These are phyloP conservation scores for Microhierax caerulescens DNA, from an alignment of 2,797 vertebrate species.

Conservation along the genomic window DNA sequence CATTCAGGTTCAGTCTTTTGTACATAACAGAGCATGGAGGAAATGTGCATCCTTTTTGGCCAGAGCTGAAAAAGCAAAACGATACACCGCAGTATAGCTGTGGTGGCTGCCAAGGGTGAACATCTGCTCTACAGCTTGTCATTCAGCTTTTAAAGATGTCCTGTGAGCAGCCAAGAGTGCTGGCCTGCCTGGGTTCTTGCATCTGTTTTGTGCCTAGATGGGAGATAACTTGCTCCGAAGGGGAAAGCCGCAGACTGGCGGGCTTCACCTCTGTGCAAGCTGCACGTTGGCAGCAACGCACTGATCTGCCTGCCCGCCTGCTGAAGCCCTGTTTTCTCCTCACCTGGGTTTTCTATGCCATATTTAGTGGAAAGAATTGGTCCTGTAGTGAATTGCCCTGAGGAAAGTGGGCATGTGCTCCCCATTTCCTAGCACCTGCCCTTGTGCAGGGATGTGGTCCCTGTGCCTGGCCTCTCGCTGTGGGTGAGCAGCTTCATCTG, in stretches of 20 bases:
- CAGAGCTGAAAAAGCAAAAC: neutral
- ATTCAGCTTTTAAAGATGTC: neutral
- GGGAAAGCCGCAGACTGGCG: neutral
- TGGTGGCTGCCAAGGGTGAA: neutral
- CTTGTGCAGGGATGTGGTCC: neutral
- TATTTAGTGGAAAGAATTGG: neutral
- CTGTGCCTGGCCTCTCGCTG: neutral
- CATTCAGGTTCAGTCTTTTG: neutral
- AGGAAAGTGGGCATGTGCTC: neutral
- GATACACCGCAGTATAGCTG: neutral
- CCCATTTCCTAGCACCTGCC: neutral
- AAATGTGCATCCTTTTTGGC: neutral
- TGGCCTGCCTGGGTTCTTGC: neutral
- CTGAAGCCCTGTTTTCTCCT: neutral
- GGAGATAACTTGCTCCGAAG: neutral
- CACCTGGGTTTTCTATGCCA: neutral
- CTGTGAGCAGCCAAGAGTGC: neutral
- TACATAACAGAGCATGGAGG: neutral
- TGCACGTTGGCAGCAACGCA: neutral
- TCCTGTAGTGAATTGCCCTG: neutral
- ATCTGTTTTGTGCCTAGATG: neutral
- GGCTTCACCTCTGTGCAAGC: neutral
- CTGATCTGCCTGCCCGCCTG: neutral
- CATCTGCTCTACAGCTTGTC: constrained; percentile 48
- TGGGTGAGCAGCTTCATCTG: neutral